Percentiles rank a stretch among this genome's conserved stretches.
phyloP scores from a whole-genome alignment of 2,113 vertebrate genomes.

The Orthonyx spaldingii region DNA sequence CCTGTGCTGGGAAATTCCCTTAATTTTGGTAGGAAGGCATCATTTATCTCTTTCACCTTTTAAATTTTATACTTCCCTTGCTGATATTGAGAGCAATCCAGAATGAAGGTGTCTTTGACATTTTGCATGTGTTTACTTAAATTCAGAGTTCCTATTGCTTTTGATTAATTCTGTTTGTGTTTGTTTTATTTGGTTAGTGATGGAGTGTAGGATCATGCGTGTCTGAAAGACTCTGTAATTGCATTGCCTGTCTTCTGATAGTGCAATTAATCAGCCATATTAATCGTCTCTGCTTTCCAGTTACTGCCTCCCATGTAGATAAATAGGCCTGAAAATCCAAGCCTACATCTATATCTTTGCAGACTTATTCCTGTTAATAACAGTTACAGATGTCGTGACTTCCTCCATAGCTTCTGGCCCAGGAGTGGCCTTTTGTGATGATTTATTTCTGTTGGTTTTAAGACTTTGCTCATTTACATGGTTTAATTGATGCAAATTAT shows the following conservation, averaged over 20 bases:
- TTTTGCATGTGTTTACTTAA: neutral
- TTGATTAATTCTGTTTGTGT: slow-evolving; percentile 33
- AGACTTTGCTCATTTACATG: neutral
- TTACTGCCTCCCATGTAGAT: neutral
- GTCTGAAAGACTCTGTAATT: slow-evolving; percentile 17
- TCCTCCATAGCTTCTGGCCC: neutral
- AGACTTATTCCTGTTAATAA: neutral
- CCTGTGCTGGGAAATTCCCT: neutral
- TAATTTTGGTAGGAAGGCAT: neutral
- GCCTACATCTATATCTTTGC: neutral
- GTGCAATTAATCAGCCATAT: slow-evolving; percentile 26
- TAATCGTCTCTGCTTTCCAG: slow-evolving; percentile 2
- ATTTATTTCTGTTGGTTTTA: neutral
- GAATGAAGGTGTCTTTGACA: neutral
- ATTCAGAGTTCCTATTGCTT: neutral
- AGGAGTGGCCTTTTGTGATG: neutral
- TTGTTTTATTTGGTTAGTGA: neutral
- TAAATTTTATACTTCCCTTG: neutral
- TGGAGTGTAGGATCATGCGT: neutral
- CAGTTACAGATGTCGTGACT: neutral
- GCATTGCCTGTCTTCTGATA: neutral
- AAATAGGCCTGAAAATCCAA: neutral
- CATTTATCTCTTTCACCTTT: slow-evolving; percentile 9
- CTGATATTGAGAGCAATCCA: neutral
- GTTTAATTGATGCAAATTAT: neutral